These are phyloP conservation scores for Ditula angustiorana DNA, from an alignment of 2,888 invertebrate species.

Conservation along the genomic window DNA sequence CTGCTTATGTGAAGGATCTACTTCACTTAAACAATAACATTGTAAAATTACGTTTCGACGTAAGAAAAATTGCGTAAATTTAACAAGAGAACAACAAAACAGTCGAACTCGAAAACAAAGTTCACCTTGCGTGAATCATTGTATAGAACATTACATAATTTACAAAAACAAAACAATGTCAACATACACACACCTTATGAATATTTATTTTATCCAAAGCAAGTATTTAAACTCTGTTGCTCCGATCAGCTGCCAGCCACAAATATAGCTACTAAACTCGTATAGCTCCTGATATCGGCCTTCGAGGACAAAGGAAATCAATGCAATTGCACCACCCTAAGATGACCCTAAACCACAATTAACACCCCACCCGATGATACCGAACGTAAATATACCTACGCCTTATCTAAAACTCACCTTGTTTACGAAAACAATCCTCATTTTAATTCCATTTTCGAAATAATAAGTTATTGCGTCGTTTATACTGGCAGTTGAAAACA, in stretches of 20 bases:
- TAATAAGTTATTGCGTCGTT: constrained; percentile 87
- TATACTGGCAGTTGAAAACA: constrained; percentile 83
- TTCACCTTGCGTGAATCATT: constrained; percentile 29
- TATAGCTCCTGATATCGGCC: constrained; percentile 54
- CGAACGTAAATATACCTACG: constrained; percentile 47
- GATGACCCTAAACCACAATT: constrained; percentile 40
- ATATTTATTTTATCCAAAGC: constrained; percentile 45
- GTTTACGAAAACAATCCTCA: constrained; percentile 73
- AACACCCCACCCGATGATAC: constrained; percentile 40
- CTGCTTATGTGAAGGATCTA: not conserved
- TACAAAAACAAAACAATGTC: constrained; percentile 55
- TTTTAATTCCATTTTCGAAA: constrained; percentile 81
- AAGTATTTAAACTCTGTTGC: constrained; percentile 51
- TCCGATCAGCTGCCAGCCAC: constrained; percentile 68
- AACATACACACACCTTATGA: constrained; percentile 45
- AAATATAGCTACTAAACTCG: constrained; percentile 46
- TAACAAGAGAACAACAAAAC: constrained; percentile 18
- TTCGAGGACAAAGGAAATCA: constrained; percentile 84
- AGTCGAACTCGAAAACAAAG: constrained; percentile 26
- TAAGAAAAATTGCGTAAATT: constrained; percentile 15
- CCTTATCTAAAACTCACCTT: constrained; percentile 66
- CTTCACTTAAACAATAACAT: not conserved
- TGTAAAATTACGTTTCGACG: not conserved
- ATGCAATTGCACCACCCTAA: constrained; percentile 59
- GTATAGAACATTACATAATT: constrained; percentile 58